phyloP scores from a whole-genome alignment of 2,888 invertebrate genomes.

The Chrysolina haemoptera region DNA sequence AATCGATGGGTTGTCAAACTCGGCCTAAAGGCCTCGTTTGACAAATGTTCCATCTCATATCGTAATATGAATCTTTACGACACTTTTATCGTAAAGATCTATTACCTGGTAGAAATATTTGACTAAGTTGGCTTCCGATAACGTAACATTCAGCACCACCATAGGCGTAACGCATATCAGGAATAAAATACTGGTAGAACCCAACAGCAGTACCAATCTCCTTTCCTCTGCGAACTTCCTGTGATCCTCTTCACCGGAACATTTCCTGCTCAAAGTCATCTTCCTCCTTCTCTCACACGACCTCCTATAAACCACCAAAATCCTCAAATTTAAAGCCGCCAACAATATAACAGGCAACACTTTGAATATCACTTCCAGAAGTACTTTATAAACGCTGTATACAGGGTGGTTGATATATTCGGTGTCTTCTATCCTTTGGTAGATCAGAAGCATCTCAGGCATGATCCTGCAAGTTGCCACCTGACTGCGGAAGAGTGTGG shows the following conservation, averaged over 20 bases:
- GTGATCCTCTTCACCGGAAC: slow-evolving; percentile 76
- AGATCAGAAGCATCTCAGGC: slow-evolving; percentile 73
- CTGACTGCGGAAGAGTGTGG: slow-evolving; percentile 77
- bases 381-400: slow-evolving; percentile 74
- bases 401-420: slow-evolving; percentile 63
- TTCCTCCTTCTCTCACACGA: slow-evolving; percentile 77
- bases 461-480: slow-evolving; percentile 69
- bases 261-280: slow-evolving; percentile 76
- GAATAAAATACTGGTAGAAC: slow-evolving; percentile 79
- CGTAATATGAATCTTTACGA: too few species aligned
- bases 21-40: too few species aligned
- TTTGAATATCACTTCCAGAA: slow-evolving; percentile 78
- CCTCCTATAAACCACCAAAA: slow-evolving; percentile 77
- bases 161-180: slow-evolving; percentile 81
- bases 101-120: slow-evolving; percentile 77
- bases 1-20: too few species aligned
- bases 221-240: slow-evolving; percentile 80
- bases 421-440: slow-evolving; percentile 69
- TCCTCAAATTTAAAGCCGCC: slow-evolving; percentile 77
- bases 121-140: slow-evolving; percentile 76
- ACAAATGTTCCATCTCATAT: too few species aligned
- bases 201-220: slow-evolving; percentile 76
- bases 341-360: slow-evolving; percentile 78
- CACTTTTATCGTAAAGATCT: too few species aligned
- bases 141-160: slow-evolving; percentile 80